phyloP scores from a whole-genome alignment of 2,797 vertebrate genomes.

The Spinibarbus caldwelli region DNA sequence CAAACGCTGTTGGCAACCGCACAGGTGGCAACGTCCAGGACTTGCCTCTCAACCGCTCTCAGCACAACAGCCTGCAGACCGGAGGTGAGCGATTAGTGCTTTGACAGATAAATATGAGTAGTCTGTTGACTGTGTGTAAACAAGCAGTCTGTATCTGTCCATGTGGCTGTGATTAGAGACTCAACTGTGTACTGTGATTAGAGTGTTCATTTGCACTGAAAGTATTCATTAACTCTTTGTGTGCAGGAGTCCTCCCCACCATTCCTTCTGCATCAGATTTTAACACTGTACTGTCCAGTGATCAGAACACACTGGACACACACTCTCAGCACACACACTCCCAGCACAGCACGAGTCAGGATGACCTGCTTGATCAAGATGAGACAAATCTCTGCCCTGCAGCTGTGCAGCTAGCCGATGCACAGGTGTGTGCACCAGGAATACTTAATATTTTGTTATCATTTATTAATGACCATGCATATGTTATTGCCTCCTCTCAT shows the following conservation, averaged over 20 bases:
- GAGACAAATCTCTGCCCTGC: slow-evolving; percentile 94
- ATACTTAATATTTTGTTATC: neutral
- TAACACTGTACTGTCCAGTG: slow-evolving; percentile 94
- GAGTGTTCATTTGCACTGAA: slow-evolving; percentile 4
- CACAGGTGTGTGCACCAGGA: slow-evolving; percentile 81
- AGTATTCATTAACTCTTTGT: slow-evolving; percentile 7
- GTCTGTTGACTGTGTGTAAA: neutral
- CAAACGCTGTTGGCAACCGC: slow-evolving; percentile 94
- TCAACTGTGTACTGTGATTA: neutral
- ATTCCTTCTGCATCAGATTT: slow-evolving; percentile 98
- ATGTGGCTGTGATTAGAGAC: neutral
- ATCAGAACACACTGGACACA: slow-evolving; percentile 97
- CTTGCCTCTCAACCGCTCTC: slow-evolving; percentile 85
- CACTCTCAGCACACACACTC: slow-evolving; percentile 91
- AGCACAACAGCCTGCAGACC: slow-evolving; percentile 92
- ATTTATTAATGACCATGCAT: neutral
- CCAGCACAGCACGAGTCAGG: slow-evolving; percentile 96
- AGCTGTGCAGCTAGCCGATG: slow-evolving; percentile 97
- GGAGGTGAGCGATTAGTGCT: slow-evolving; percentile 25
- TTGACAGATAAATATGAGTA: neutral
- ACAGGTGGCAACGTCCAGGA: slow-evolving; percentile 85
- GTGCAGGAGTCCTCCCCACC: slow-evolving; percentile 85
- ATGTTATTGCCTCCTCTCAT: neutral
- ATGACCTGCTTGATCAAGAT: slow-evolving; percentile 91
- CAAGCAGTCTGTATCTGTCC: neutral